These are phyloP conservation scores for Limnodromus scolopaceus DNA, from an alignment of 2,797 vertebrate species.

Conservation along the genomic window DNA sequence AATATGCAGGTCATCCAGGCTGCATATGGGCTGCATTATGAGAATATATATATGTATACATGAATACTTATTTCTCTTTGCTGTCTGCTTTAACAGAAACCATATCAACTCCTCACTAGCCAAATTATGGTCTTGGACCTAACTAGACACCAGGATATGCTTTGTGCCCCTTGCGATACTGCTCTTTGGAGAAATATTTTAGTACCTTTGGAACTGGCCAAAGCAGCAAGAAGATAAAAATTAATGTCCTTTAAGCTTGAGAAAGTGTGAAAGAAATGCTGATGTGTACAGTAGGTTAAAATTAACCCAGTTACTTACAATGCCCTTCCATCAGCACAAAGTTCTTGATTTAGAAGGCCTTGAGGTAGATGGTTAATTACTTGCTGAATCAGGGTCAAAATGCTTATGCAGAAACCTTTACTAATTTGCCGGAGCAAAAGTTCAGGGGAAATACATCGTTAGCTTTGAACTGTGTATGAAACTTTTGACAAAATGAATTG, in stretches of 20 bases:
- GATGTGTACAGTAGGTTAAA: not conserved
- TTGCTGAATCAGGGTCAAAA: not conserved
- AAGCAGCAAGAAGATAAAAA: not conserved
- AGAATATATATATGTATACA: not conserved
- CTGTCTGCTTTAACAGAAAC: not conserved
- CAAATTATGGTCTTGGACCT: not conserved
- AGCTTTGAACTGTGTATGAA: not conserved
- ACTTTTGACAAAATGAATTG: not conserved
- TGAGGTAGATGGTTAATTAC: conserved; percentile 1
- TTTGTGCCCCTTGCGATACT: not conserved
- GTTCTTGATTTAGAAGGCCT: not conserved
- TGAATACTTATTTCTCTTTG: not conserved
- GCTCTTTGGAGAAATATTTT: not conserved
- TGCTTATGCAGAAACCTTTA: not conserved
- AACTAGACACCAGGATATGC: not conserved
- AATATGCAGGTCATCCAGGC: not conserved
- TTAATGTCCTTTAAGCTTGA: not conserved
- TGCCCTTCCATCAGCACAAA: not conserved
- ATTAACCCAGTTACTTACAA: not conserved
- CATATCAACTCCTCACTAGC: not conserved
- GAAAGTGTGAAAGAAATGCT: not conserved
- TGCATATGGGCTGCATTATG: not conserved
- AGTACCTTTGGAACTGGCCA: not conserved
- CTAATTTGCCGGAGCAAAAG: not conserved
- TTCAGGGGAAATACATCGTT: not conserved